These are phyloP conservation scores for Sabellastarte sp. DNA, from an alignment of 2,888 invertebrate genomes.

Conservation along the genomic window DNA sequence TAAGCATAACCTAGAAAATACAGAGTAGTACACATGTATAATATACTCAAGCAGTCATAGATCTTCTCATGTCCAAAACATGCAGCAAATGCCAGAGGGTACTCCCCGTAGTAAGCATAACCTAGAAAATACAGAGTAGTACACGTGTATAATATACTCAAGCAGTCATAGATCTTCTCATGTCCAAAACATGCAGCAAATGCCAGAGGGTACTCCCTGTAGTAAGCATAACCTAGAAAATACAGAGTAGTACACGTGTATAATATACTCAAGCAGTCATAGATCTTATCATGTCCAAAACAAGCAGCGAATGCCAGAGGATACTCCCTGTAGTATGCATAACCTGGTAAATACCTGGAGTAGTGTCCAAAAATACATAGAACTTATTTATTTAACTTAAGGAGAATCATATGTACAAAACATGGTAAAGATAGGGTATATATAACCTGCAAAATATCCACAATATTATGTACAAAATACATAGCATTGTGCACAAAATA, in stretches of 20 bases:
- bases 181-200: conserved; percentile 98
- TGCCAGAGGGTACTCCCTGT: conserved; percentile 94
- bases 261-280: conserved; percentile 90
- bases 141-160: too few relatives aligned
- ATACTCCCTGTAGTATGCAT: conserved; percentile 95
- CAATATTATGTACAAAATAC: too few relatives aligned
- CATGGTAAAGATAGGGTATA: too few relatives aligned
- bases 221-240: conserved; percentile 79
- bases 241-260: too few relatives aligned
- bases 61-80: conserved; percentile 96
- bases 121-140: conserved; percentile 67
- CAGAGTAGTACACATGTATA: too few relatives aligned
- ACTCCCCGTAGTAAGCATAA: conserved; percentile 94
- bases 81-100: conserved; percentile 95
- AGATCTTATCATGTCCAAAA: conserved; percentile 93
- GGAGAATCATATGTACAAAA: too few relatives aligned
- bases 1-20: conserved; percentile 77
- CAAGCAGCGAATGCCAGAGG: conserved; percentile 97
- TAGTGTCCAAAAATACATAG: too few relatives aligned
- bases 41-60: conserved; percentile 90
- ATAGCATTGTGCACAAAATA: too few relatives aligned
- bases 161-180: conserved; percentile 92
- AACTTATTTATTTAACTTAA: too few relatives aligned
- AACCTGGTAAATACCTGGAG: conserved; percentile 66
- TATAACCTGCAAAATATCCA: too few relatives aligned